These are phyloP conservation scores for Stramonita haemastoma DNA, from an alignment of 2,888 invertebrate species.

Conservation along the genomic window DNA sequence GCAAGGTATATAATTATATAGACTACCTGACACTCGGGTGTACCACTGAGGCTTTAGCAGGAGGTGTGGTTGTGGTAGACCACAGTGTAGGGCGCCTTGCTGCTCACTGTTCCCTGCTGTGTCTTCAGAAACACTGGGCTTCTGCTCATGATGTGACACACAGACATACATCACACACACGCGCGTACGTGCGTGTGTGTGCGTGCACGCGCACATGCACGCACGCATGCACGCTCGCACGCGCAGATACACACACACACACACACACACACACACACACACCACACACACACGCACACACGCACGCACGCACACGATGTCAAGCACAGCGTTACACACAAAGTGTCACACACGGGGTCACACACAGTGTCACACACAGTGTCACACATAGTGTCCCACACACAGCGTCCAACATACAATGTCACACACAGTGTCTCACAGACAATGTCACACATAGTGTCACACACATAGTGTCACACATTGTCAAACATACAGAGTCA, in stretches of 20 bases:
- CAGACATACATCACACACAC: background rate
- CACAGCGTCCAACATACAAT: conserved; percentile 11
- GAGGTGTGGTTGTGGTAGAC: conserved; percentile 2
- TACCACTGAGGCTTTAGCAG: conserved; percentile 1
- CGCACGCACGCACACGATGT: background rate
- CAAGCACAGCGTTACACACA: background rate
- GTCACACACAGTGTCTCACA: conserved; percentile 15
- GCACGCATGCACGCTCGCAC: no score
- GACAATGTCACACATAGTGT: background rate
- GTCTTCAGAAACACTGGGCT: background rate
- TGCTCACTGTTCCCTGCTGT: background rate
- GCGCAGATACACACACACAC: no score
- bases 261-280: no score
- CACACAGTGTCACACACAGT: conserved; percentile 12
- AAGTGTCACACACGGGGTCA: background rate
- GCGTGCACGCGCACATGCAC: no score
- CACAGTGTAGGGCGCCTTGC: background rate
- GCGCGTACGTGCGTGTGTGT: no score
- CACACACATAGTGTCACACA: conserved; percentile 10
- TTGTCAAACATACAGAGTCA: background rate
- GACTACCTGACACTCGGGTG: background rate
- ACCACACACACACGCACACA: background rate
- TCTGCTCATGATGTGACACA: background rate
- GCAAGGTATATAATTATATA: background rate
- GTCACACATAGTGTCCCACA: background rate